Conservation (phyloP, 2,888 invertebrate genomes). For the Himalopsyche japonica region DNA sequence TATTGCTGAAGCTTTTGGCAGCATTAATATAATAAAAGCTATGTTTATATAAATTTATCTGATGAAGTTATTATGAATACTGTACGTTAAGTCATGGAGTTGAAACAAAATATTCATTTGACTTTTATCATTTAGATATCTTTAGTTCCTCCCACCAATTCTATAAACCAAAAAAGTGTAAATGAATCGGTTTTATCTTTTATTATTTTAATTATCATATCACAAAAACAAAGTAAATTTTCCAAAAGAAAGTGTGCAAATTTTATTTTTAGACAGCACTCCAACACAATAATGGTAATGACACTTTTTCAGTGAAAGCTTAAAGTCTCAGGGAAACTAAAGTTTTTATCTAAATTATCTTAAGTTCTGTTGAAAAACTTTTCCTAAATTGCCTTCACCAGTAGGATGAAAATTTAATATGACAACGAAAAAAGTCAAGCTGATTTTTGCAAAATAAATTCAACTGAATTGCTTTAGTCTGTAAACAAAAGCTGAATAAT, state of each 20-base stretch:
- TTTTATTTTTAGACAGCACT: neutral
- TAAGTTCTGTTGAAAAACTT: neutral
- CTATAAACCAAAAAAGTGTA: too few species aligned
- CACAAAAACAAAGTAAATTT: neutral
- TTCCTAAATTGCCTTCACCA: neutral
- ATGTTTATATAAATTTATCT: neutral
- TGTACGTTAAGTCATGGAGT: too few species aligned
- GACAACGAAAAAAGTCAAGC: neutral
- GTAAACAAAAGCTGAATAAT: neutral
- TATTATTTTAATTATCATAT: too few species aligned
- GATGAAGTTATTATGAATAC: neutral
- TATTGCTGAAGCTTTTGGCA: neutral
- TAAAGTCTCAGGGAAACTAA: neutral
- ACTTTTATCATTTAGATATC: too few species aligned
- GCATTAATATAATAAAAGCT: neutral
- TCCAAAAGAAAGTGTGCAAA: neutral
- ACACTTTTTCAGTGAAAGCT: neutral
- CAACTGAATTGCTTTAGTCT: neutral
- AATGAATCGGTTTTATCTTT: too few species aligned
- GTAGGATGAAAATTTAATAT: neutral
- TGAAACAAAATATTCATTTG: too few species aligned
- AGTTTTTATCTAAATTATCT: neutral
- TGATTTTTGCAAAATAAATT: neutral
- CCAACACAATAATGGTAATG: neutral
- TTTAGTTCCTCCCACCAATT: too few species aligned